phyloP scores from a whole-genome alignment of 1,140 invertebrate species.

The Drosophila busckii region DNA sequence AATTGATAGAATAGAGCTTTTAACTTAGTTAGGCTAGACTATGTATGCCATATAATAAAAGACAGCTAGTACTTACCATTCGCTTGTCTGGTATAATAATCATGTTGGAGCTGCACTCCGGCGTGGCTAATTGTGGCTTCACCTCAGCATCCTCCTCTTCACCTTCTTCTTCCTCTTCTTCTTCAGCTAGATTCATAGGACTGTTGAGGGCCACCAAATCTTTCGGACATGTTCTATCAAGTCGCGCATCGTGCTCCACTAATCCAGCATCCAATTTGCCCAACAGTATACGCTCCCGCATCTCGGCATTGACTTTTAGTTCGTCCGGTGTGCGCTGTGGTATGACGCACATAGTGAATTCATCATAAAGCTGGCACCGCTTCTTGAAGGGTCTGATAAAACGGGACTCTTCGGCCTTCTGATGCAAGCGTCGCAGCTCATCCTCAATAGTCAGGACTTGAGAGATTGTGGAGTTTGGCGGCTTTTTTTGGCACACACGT shows the following conservation, averaged over 20 bases:
- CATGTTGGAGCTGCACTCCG: conserved; percentile 59
- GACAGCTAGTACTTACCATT: conserved; percentile 48
- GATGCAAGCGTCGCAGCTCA: conserved; percentile 58
- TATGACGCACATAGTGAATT: conserved; percentile 51
- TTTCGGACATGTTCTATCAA: conserved; percentile 20
- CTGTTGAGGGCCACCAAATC: conserved; percentile 54
- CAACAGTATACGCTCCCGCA: conserved; percentile 53
- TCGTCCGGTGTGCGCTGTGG: conserved; percentile 55
- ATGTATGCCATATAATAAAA: conserved; percentile 19
- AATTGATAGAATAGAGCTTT: conserved; percentile 63
- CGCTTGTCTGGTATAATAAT: conserved; percentile 62
- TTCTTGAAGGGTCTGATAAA: conserved; percentile 46
- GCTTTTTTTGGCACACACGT: conserved; percentile 49
- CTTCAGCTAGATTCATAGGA: conserved; percentile 46
- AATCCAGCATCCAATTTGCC: conserved; percentile 32
- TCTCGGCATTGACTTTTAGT: conserved; percentile 46
- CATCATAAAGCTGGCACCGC: conserved; percentile 49
- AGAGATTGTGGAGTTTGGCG: conserved; percentile 51
- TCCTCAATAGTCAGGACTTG: conserved; percentile 70
- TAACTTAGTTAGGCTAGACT: conserved; percentile 3
- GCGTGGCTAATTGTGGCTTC: conserved; percentile 50
- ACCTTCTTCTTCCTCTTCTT: conserved; percentile 27
- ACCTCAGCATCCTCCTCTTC: conserved; percentile 48
- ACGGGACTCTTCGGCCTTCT: conserved; percentile 59
- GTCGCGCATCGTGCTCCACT: conserved; percentile 52